Evolutionary conservation across 2,113 vertebrate genomes (phyloP).

Genomic region (Sus scrofa): T2T-Sscrofa CM000813.6:131400001-131400500

Average conservation of each 20-base stretch:
- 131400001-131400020: neutral
- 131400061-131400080: slow-evolving; percentile 28
- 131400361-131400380: neutral
- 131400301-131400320: neutral
- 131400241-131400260: neutral
- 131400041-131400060: neutral
- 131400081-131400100: neutral
- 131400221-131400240: neutral
- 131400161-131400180: neutral
- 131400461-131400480: neutral
- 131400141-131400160: neutral
- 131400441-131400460: neutral
- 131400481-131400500: neutral
- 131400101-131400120: neutral
- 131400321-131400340: neutral
- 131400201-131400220: neutral
- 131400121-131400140: no score
- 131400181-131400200: neutral
- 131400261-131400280: neutral
- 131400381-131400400: neutral
- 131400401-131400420: neutral
- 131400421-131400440: neutral
- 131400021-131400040: neutral
- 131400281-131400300: neutral
- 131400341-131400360: neutral